Evolutionary conservation across 2,113 vertebrate species (phyloP), one percentile per base, ranked within the genome.

Genomic region (Alosa alosa): DNA sequence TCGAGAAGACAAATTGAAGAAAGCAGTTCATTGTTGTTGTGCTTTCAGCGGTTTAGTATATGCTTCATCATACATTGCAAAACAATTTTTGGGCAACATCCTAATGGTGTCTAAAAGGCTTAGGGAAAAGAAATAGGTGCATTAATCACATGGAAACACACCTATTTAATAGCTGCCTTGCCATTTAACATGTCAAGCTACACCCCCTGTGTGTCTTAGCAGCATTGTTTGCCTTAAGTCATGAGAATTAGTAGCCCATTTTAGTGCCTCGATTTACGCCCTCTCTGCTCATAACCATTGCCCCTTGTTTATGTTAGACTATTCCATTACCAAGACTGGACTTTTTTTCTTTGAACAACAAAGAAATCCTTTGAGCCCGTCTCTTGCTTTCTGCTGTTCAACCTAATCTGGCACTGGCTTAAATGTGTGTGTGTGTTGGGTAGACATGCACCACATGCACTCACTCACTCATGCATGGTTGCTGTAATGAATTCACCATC

Each of bases 131-230:
- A 31, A 39, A 78, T 36, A 78, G 72, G 72, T 78, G 72, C 31
- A 78, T 78, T 78, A 78, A 39, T 78, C 72, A 78, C 72, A 78
- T 41, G 72, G 72, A 78, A 78, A 78, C 31, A 78, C 41, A 36
- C 25, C 31, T 78, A 78, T 41, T 41, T 36, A 78, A 17, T 78
- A 78, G 72, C 72, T 78, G 72, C 64, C 20, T 15, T 78, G 72
- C 72, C 11, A 78, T 78, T 78, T 78, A 36, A 78, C 72, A 78
- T 36, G 25, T 13, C 72, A 39, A 78, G 25, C 72, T 15, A 78
- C 72, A 78, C 36, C 72, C 72, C 31, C 13, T 31, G 20, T 15
- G 11, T 36, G 4, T 10, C 31, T 39, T 18, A 78, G 2, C 13
- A 13, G 31, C 72, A 78, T 4, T 39, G 31, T 78, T 78, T 39